Base-by-base conservation (phyloP, 2,888 invertebrate genomes). In the Macrostomum cliftonense region DNA sequence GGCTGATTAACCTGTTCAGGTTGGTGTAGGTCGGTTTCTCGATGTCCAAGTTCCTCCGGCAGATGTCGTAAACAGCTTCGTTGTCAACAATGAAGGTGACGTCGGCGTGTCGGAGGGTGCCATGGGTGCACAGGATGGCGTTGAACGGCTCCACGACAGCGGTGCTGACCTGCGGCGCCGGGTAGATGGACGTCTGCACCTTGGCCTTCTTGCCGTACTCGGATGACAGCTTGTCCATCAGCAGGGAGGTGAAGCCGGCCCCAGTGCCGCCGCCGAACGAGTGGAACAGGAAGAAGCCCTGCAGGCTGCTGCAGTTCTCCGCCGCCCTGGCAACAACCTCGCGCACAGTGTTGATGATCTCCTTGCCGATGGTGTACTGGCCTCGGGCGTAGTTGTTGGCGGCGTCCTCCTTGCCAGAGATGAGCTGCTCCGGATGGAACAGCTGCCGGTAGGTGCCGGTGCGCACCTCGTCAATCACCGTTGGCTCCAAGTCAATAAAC, bases 11-110 rank as follows among this genome's bases (percentile, higher is more conserved):
- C 83, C 83, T 60, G 82, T 28, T 28, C 28, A 28, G 28, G 28
- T 28, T 28, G 9, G 28, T 28, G 28, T 28, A 28, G 9, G 28
- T 78, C 0, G 83, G 84, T 43, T 82, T 73, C 60, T 79, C 83
- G 50, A 86, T 82, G 55, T 79, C 79, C 45, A 88, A 74, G 59
- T 81, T 81, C 52, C 80, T 76, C 49, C 82, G 76, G 69, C 86
- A 87, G 16, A 49, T 49, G 49, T 49, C n/a, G 36, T 49, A 49
- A 16, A 49, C 20, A n/a, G 48, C n/a, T 14, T 49, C 58, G 47
- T 57, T 57, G 39, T 57, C 57, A 19, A 55, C 42, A 40, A 53
- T 47, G 47, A 52, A 46, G 19, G 87, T 85, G 71, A 87, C 87
- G 75, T 88, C 87, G 0, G 84, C 84, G 72, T 87, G 87, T 71